These are phyloP conservation scores for Apostichopus californicus DNA, from an alignment of 35 echinoderm and acorn worm genomes.

Conservation along the genomic window DNA sequence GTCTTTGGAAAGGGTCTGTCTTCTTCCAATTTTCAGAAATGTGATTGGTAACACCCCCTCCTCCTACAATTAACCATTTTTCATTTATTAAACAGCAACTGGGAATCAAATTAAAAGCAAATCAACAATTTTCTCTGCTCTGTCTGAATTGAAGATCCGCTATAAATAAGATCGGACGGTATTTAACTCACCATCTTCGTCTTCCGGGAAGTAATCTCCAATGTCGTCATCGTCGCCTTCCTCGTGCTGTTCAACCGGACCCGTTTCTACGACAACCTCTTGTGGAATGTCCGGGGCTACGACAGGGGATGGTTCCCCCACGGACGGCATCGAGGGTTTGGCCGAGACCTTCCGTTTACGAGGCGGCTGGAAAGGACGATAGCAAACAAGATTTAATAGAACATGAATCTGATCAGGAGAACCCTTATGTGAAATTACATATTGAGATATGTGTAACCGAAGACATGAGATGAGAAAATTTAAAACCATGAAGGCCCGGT, in stretches of 20 bases:
- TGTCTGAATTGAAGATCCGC: not conserved
- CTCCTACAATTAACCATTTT: too few relatives aligned
- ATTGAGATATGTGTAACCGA: too few relatives aligned
- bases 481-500: too few relatives aligned
- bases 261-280: slow-evolving; percentile 84
- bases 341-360: slow-evolving; percentile 10
- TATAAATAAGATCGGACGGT: slow-evolving; percentile 47
- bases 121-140: not conserved
- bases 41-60: too few relatives aligned
- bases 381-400: not conserved
- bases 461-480: too few relatives aligned
- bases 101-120: too few relatives aligned
- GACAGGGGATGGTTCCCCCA: slow-evolving; percentile 48
- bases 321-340: slow-evolving; percentile 26
- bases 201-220: slow-evolving; percentile 62
- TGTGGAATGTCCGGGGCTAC: slow-evolving; percentile 3
- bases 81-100: too few relatives aligned
- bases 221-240: slow-evolving; percentile 57
- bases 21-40: too few relatives aligned
- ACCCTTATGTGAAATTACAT: too few relatives aligned
- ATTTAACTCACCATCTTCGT: slow-evolving; percentile 72
- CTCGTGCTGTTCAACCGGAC: slow-evolving; percentile 80
- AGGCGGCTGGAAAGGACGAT: slow-evolving; percentile 16
- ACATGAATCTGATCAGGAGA: not conserved
- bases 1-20: too few relatives aligned